A percentile compares a stretch with the other conserved stretches of the same genome.
phyloP scores from a whole-genome alignment of 2,888 invertebrate genomes.

The Tridacna crocea region DNA sequence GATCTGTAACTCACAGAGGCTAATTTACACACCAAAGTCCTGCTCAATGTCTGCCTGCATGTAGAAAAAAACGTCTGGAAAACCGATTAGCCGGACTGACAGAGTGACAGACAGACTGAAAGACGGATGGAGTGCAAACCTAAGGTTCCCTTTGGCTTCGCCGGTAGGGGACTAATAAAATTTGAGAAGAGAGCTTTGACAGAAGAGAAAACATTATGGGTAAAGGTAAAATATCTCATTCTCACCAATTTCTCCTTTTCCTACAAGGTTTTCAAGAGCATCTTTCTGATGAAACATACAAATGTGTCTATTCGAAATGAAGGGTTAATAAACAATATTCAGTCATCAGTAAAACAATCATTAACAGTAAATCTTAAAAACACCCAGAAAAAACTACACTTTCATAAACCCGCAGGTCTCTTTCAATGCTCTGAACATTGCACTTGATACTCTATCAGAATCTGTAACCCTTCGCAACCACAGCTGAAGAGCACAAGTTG shows the following conservation, averaged over 20 bases:
- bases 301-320: too few relatives aligned
- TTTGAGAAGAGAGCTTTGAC: background rate
- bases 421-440: constrained; percentile 8
- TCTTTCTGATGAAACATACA: too few relatives aligned
- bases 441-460: background rate
- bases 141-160: constrained; percentile 3
- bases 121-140: constrained; percentile 7
- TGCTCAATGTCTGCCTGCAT: background rate
- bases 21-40: background rate
- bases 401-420: constrained; percentile 25
- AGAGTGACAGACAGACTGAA: constrained; percentile 2
- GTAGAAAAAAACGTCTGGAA: background rate
- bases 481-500: constrained; percentile 20
- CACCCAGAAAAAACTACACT: background rate
- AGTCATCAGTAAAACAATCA: too few relatives aligned
- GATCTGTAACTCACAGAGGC: background rate
- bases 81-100: background rate
- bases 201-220: too few relatives aligned
- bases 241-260: too few relatives aligned
- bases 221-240: too few relatives aligned
- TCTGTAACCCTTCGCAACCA: constrained; percentile 21
- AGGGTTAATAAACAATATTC: too few relatives aligned
- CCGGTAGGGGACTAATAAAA: constrained; percentile 11
- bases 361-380: background rate
- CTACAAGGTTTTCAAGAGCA: too few relatives aligned